Conservation (phyloP, 2,797 vertebrate species). For the Chrosomus eos region DNA sequence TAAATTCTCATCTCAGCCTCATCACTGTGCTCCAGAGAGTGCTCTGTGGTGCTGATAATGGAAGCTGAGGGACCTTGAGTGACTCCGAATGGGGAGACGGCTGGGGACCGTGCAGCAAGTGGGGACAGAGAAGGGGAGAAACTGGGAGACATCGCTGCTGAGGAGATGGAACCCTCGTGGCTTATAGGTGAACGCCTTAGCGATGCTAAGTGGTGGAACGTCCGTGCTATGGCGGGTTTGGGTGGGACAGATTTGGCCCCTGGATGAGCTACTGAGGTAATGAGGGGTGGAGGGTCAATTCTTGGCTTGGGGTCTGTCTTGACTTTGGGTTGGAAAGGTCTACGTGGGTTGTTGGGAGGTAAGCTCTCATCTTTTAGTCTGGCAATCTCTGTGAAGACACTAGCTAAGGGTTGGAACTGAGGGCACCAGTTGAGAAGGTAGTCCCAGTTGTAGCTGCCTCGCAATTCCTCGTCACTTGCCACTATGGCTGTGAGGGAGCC, state of each 20-base stretch:
- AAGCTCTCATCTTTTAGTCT: constrained; percentile 95
- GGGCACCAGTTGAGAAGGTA: constrained; percentile 99
- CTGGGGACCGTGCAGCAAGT: constrained; percentile 91
- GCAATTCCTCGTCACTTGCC: constrained; percentile 95
- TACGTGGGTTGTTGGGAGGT: constrained; percentile 84
- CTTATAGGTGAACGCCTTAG: constrained; percentile 95
- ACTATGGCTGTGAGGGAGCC: constrained; percentile 96
- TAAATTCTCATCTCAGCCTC: constrained; percentile 96
- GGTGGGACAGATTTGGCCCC: constrained; percentile 97
- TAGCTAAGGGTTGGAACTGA: constrained; percentile 96
- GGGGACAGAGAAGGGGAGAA: constrained; percentile 97
- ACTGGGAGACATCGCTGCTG: constrained; percentile 97
- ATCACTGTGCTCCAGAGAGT: constrained; percentile 87
- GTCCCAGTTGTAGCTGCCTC: constrained; percentile 99
- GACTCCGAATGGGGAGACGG: constrained; percentile 95
- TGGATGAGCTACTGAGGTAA: constrained; percentile 96
- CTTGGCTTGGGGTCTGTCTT: constrained; percentile 91
- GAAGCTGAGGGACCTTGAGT: constrained; percentile 94
- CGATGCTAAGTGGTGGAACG: constrained; percentile 88
- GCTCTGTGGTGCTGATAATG: constrained; percentile 90
- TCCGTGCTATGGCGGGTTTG: constrained; percentile 89
- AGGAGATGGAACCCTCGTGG: constrained; percentile 94
- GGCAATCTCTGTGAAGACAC: constrained; percentile 97
- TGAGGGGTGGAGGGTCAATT: constrained; percentile 96
- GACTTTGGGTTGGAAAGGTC: constrained; percentile 88